Percentiles rank a stretch among this genome's conserved stretches.
Evolutionary conservation across 1,140 invertebrate species (phyloP).

Genomic region (Bombus waltoni): DNA sequence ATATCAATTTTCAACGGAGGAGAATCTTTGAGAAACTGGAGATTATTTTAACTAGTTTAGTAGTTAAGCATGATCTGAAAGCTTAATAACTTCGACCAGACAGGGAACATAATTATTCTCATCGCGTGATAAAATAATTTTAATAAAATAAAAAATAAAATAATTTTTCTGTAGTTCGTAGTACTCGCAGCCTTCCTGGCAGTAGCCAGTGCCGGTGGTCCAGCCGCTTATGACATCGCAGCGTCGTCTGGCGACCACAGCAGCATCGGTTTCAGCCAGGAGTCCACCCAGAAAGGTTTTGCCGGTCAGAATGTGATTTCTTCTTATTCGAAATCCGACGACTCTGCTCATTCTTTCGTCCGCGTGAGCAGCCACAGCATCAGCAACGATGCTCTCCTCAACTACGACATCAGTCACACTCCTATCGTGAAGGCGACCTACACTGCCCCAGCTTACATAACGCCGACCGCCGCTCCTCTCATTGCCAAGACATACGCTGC

Average conservation of each 20-base stretch:
- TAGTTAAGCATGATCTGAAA: too few species aligned
- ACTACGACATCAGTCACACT: conserved; percentile 64
- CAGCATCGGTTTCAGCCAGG: conserved; percentile 82
- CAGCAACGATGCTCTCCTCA: conserved; percentile 80
- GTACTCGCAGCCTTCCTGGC: conserved; percentile 74
- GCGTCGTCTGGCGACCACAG: conserved; percentile 80
- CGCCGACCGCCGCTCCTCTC: conserved; percentile 44
- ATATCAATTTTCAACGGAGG: too few species aligned
- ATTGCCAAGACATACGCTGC: conserved; percentile 40
- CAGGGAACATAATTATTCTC: background rate
- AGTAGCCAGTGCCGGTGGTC: conserved; percentile 77
- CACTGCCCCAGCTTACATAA: conserved; percentile 58
- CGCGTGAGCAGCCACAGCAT: conserved; percentile 82
- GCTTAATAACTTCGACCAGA: background rate
- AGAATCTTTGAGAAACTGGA: too few species aligned
- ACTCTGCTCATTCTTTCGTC: conserved; percentile 83
- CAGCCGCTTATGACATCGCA: conserved; percentile 82
- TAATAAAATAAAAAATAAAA: too few species aligned
- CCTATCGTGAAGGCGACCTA: conserved; percentile 40
- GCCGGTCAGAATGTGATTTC: conserved; percentile 83
- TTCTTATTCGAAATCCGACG: conserved; percentile 82
- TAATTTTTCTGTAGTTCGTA: conserved; percentile 67
- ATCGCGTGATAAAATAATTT: background rate
- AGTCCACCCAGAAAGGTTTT: conserved; percentile 84
- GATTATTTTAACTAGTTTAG: too few species aligned